These are phyloP conservation scores for Geotrypetes seraphini DNA, from an alignment of 2,797 vertebrate species.

Conservation along the genomic window DNA sequence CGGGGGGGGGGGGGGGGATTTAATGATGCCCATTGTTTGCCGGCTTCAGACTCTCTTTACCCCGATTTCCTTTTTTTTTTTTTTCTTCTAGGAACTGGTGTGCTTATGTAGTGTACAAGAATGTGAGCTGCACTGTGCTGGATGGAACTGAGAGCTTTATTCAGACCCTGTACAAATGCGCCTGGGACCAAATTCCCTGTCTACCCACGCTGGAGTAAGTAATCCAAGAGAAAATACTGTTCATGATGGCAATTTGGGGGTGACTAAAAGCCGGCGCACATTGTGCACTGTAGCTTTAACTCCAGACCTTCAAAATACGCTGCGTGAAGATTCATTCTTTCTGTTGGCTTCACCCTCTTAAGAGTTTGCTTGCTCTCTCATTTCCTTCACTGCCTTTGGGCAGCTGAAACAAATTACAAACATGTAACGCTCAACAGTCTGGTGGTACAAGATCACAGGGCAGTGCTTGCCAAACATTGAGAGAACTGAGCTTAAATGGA, in stretches of 20 bases:
- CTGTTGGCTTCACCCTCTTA: not conserved
- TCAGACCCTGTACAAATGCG: slow-evolving; percentile 66
- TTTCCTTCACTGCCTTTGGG: slow-evolving; percentile 13
- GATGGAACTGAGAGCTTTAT: slow-evolving; percentile 72
- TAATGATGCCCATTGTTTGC: not conserved
- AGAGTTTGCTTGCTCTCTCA: too few relatives aligned
- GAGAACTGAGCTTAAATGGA: too few relatives aligned
- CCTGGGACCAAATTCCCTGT: slow-evolving; percentile 70
- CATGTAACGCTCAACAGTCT: slow-evolving; percentile 9
- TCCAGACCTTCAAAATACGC: too few relatives aligned
- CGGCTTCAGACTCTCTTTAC: not conserved
- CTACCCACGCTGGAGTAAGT: slow-evolving; percentile 79
- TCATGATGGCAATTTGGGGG: too few relatives aligned
- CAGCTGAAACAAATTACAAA: slow-evolving; percentile 38
- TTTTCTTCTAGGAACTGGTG: slow-evolving; percentile 78
- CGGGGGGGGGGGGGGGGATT: too few relatives aligned
- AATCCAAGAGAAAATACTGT: slow-evolving; percentile 18
- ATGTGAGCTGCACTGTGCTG: slow-evolving; percentile 81
- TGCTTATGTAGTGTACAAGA: slow-evolving; percentile 85
- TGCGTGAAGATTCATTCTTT: not conserved
- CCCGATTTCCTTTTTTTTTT: not conserved
- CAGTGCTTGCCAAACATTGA: not conserved
- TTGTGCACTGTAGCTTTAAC: too few relatives aligned
- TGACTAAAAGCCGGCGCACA: too few relatives aligned
- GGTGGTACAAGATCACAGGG: not conserved